Evolutionary conservation across 2,888 invertebrate species (phyloP).

Genomic region (Cryptophagus acutangulus): DNA sequence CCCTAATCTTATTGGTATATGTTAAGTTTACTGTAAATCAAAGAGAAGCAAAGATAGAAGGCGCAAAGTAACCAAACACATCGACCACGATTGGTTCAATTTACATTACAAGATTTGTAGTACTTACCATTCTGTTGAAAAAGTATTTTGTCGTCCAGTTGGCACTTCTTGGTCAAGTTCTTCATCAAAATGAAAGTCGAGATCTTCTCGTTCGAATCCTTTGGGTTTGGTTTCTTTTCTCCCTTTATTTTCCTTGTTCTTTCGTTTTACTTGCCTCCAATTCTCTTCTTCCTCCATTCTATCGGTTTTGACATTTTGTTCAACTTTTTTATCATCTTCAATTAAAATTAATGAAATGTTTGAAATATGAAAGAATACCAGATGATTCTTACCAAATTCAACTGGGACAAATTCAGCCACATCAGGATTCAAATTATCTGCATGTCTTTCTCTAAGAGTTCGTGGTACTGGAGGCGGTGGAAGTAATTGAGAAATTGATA

Average conservation of each 20-base stretch:
- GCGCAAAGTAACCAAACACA: no score
- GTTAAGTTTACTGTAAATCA: no score
- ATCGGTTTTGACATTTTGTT: constrained; percentile 18
- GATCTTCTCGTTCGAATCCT: constrained; percentile 62
- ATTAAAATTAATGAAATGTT: constrained; percentile 15
- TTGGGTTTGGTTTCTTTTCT: constrained; percentile 33
- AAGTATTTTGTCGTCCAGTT: constrained; percentile 74
- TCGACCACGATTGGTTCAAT: no score
- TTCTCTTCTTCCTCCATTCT: constrained; percentile 42
- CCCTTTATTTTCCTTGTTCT: constrained; percentile 41
- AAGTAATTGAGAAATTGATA: constrained; percentile 57
- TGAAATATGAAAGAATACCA: constrained; percentile 7
- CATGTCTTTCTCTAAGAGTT: constrained; percentile 48
- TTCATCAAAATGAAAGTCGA: constrained; percentile 97
- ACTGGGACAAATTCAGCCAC: constrained; percentile 79
- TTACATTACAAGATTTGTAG: no score
- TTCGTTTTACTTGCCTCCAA: constrained; percentile 57
- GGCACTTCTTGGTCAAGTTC: constrained; percentile 74
- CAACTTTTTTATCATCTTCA: constrained; percentile 25
- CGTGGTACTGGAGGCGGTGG: constrained; percentile 70
- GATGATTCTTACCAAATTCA: constrained; percentile 22
- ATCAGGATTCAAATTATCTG: constrained; percentile 72
- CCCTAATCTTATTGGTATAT: no score
- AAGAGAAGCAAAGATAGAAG: no score
- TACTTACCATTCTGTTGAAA: constrained; percentile 68